phyloP scores from a whole-genome alignment of 1,140 invertebrate genomes.

The Scaptomyza montana region DNA sequence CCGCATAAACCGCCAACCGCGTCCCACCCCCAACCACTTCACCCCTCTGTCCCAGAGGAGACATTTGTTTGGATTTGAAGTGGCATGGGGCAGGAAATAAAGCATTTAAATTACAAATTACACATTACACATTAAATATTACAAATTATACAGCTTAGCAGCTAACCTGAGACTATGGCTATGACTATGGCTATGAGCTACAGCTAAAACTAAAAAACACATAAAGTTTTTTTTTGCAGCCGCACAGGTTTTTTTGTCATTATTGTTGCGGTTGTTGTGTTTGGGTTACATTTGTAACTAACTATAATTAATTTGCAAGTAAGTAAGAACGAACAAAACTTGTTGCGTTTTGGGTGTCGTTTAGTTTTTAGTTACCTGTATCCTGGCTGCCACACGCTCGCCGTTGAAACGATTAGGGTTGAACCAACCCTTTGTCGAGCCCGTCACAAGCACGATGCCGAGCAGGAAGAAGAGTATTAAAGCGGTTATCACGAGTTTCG shows the following conservation, averaged over 20 bases:
- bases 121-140: conserved; percentile 55
- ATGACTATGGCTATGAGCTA: conserved; percentile 1
- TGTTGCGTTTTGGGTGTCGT: conserved; percentile 40
- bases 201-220: conserved; percentile 15
- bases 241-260: conserved; percentile 38
- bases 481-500: conserved; percentile 85
- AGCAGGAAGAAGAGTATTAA: conserved; percentile 85
- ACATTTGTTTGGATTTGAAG: conserved; percentile 73
- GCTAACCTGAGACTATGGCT: background rate
- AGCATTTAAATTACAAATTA: conserved; percentile 61
- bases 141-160: conserved; percentile 59
- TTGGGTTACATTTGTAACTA: conserved; percentile 46
- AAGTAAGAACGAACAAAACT: conserved; percentile 50
- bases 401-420: conserved; percentile 82
- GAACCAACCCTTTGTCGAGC: conserved; percentile 85
- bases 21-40: background rate
- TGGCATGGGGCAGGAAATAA: conserved; percentile 51
- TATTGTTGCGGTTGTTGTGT: background rate
- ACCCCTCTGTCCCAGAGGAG: conserved; percentile 31
- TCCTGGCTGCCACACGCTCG: conserved; percentile 83
- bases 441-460: conserved; percentile 85
- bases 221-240: conserved; percentile 17
- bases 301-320: conserved; percentile 69
- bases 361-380: conserved; percentile 74
- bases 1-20: conserved; percentile 51